These are phyloP conservation scores for Alviniconcha marisindica DNA, from an alignment of 1,140 invertebrate genomes.

Conservation along the genomic window DNA sequence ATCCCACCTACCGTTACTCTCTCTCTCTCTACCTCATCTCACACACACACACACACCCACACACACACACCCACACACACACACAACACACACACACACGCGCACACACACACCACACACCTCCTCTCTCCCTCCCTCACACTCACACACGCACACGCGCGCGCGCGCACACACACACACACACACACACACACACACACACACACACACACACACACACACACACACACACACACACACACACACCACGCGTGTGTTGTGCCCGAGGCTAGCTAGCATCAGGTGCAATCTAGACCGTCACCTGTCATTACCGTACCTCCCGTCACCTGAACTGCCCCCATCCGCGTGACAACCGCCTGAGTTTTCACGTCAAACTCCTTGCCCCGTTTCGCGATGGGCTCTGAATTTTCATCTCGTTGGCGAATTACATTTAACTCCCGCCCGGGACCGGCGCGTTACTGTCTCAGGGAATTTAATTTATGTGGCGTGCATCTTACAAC, in stretches of 20 bases:
- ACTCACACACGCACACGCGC: background rate
- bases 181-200: background rate
- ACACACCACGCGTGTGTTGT: background rate
- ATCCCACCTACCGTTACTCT: background rate
- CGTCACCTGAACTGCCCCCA: background rate
- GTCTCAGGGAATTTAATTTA: too few relatives aligned
- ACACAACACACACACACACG: background rate
- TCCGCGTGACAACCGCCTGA: background rate
- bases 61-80: background rate
- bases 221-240: conserved; percentile 18
- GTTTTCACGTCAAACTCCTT: too few relatives aligned
- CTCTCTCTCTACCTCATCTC: background rate
- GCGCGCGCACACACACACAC: background rate
- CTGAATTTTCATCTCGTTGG: too few relatives aligned
- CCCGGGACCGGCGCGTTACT: too few relatives aligned
- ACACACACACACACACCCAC: background rate
- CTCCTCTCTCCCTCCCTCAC: too few relatives aligned
- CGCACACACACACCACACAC: too few relatives aligned
- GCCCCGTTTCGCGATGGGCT: too few relatives aligned
- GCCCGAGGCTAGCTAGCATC: conserved; percentile 1
- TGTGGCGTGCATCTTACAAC: too few relatives aligned
- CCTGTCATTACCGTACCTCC: background rate
- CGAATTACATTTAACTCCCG: too few relatives aligned
- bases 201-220: background rate
- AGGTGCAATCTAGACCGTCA: conserved; percentile 19